A percentile compares a stretch with the other conserved stretches of the same genome.
phyloP scores from a whole-genome alignment of 53 echinoderm and acorn worm species.

The Echinarachnius parma region DNA sequence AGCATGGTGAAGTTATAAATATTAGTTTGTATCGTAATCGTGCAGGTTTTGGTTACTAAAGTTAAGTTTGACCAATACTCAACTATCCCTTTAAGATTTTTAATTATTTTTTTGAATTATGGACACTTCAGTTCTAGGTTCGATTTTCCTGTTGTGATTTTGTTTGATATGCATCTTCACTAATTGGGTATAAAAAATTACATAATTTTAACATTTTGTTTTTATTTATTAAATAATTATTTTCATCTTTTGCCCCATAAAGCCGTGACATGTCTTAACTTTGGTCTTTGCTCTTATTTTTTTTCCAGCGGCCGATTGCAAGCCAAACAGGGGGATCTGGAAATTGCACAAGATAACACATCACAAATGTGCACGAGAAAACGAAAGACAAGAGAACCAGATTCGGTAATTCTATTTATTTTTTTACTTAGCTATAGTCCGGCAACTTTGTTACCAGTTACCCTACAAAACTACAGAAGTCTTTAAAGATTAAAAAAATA shows the following conservation, averaged over 20 bases:
- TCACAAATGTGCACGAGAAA: slow-evolving; percentile 66
- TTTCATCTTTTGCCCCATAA: not conserved
- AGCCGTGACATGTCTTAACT: not conserved
- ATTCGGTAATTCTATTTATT: slow-evolving; percentile 51
- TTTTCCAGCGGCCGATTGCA: slow-evolving; percentile 57
- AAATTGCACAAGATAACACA: slow-evolving; percentile 30
- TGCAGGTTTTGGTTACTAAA: too few relatives aligned
- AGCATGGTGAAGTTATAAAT: too few relatives aligned
- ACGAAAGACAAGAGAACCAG: slow-evolving; percentile 60
- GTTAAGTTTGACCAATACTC: not conserved
- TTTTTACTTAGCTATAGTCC: too few relatives aligned
- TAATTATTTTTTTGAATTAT: not conserved
- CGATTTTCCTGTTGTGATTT: too few relatives aligned
- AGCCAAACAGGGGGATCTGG: slow-evolving; percentile 38
- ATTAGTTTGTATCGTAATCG: too few relatives aligned
- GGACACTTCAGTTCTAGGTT: not conserved
- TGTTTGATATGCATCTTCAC: too few relatives aligned
- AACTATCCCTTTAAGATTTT: not conserved
- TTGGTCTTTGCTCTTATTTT: not conserved
- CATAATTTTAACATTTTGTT: too few relatives aligned
- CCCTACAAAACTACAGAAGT: too few relatives aligned
- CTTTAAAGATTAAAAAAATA: too few relatives aligned
- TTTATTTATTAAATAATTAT: not conserved
- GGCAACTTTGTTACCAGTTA: too few relatives aligned
- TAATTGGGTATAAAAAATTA: too few relatives aligned